Evolutionary conservation across 2,797 vertebrate species (phyloP), one percentile per base, ranked within the genome.

Genomic region (Pangasius krempfi): DNA sequence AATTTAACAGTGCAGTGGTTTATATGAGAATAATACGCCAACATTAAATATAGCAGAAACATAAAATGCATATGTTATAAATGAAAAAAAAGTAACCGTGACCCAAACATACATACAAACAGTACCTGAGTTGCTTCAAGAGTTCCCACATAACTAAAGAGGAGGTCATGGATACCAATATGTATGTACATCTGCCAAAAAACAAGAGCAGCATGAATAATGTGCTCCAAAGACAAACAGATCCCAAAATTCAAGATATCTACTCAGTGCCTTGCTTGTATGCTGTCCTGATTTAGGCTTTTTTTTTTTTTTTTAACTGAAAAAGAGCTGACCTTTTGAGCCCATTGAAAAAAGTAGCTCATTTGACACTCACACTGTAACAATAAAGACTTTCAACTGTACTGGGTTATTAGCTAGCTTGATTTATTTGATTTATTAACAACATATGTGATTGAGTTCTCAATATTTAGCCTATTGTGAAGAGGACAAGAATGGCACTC

Each of bases 91-190:
- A 0, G 22, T 78, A 13, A 78, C n/a, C 47, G 54, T 52, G 27
- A 79, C 7, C 1, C n/a, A 79, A 20, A 13, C 78, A 80, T 10
- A 47, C 14, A 78, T 4, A 14, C 12, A 66, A 66, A 10, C 78
- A 94, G 81, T 92, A 99, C 98, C 97, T 98, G 97, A 56, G 96
- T 97, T 54, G 98, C 97, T 91, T 99, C 98, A 88, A 99, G 96
- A 5, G 97, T 97, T 88, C 98, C 98, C 94, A 99, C 97, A 0
- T 97, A 97, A 90, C 97, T 98, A 93, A 99, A 99, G 92, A 99
- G 96, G 4, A 97, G 94, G 64, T 98, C 97, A 91, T 99, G 97
- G 95, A 99, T 97, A 89, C 96, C 96, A 91, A 99, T 97, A 93
- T 99, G 98, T 88, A 99, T 93, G 70, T 99, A 99, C 92, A 99